These are phyloP conservation scores for Peromyscus melanophrys DNA, from an alignment of 2,797 vertebrate species.

Conservation along the genomic window DNA sequence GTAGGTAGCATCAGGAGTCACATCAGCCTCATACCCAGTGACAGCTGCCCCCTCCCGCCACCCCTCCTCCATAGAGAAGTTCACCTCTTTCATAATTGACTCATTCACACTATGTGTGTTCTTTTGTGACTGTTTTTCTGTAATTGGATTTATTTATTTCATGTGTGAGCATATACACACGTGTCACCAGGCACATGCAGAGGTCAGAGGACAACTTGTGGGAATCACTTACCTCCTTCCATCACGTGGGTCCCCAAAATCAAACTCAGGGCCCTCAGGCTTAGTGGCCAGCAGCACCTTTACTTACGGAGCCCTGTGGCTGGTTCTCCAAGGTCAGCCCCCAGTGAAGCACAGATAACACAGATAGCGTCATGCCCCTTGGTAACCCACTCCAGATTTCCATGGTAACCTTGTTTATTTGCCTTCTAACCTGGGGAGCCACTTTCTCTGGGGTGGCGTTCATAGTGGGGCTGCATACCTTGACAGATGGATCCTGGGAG, in stretches of 20 bases:
- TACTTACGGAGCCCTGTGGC: neutral
- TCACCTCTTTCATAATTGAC: neutral
- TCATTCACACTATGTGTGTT: neutral
- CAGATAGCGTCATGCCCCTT: neutral
- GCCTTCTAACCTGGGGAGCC: conserved; percentile 10
- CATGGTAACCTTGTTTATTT: neutral
- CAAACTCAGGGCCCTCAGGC: neutral
- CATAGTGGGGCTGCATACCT: neutral
- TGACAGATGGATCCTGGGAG: neutral
- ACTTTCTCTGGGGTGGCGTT: neutral
- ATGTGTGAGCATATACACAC: neutral
- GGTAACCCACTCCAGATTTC: neutral
- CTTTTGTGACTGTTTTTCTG: neutral
- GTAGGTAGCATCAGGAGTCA: no score
- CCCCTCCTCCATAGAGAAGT: neutral
- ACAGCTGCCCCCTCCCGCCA: no score
- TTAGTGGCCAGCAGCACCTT: neutral
- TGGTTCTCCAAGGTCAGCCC: neutral
- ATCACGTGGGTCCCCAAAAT: no score
- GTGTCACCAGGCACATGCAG: neutral
- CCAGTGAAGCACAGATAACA: accelerated
- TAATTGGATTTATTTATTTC: neutral
- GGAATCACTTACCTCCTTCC: neutral
- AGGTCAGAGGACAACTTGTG: neutral
- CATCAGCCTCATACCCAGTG: neutral